phyloP scores from a whole-genome alignment of 2,888 invertebrate genomes.

The Antitype chi region DNA sequence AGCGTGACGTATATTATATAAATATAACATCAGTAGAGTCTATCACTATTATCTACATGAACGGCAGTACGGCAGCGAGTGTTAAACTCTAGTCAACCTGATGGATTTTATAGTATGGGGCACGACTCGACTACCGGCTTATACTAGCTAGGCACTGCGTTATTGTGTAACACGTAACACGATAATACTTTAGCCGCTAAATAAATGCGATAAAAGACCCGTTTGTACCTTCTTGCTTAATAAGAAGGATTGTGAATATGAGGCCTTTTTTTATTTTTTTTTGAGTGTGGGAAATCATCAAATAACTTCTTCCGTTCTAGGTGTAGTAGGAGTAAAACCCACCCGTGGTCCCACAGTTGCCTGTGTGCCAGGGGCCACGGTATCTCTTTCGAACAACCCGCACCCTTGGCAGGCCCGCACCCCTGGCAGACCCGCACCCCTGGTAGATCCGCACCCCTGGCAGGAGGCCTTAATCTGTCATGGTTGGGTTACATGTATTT shows the following conservation, averaged over 20 bases:
- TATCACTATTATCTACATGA: conserved; percentile 40
- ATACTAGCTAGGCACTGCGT: conserved; percentile 32
- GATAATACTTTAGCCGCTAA: conserved; percentile 45
- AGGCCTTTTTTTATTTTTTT: too few species aligned
- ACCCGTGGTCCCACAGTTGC: too few species aligned
- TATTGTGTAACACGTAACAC: conserved; percentile 44
- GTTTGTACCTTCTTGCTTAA: conserved; percentile 1
- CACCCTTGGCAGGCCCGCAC: too few species aligned
- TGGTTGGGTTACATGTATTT: neutral
- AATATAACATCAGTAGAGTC: conserved; percentile 46
- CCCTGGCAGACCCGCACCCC: too few species aligned
- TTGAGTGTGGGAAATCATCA: too few species aligned
- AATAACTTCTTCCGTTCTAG: too few species aligned
- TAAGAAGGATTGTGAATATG: conserved; percentile 7
- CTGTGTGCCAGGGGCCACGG: too few species aligned
- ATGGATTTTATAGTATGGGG: conserved; percentile 79
- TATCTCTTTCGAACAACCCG: too few species aligned
- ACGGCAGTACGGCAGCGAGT: conserved; percentile 70
- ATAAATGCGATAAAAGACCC: conserved; percentile 16
- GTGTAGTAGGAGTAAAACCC: too few species aligned
- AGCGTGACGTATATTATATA: conserved; percentile 49
- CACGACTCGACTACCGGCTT: conserved; percentile 72
- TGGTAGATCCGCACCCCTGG: too few species aligned
- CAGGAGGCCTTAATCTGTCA: neutral
- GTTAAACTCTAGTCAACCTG: conserved; percentile 75